These are phyloP conservation scores for Nesoenas mayeri DNA, from an alignment of 2,113 vertebrate species.

Conservation along the genomic window DNA sequence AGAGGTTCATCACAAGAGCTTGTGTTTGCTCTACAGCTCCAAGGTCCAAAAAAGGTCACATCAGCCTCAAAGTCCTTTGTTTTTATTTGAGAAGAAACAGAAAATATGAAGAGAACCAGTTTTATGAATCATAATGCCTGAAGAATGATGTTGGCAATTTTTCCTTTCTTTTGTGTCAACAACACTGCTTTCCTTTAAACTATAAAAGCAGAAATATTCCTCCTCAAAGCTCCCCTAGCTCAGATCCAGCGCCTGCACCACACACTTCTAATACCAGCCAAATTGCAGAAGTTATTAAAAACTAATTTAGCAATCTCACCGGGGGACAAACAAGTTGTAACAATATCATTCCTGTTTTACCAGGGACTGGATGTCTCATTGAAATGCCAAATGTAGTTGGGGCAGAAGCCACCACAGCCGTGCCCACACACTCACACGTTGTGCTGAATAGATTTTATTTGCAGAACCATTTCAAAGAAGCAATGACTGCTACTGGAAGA, in stretches of 20 bases:
- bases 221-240: not conserved
- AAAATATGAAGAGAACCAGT: not conserved
- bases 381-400: not conserved
- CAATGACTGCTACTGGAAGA: not conserved
- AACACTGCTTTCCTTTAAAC: not conserved
- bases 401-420: rapidly evolving
- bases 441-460: not conserved
- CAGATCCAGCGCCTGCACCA: not conserved
- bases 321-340: not conserved
- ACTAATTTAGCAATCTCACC: not conserved
- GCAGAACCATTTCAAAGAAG: not conserved
- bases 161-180: not conserved
- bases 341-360: not conserved
- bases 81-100: not conserved
- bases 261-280: not conserved
- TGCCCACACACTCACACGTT: not conserved
- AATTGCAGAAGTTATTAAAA: not conserved
- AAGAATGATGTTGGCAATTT: not conserved
- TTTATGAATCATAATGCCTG: not conserved
- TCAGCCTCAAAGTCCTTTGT: not conserved
- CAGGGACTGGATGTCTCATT: not conserved
- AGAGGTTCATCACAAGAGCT: rapidly evolving
- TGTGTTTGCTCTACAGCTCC: not conserved
- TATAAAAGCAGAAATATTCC: not conserved
- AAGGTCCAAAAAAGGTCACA: not conserved